Evolutionary conservation across 2,888 invertebrate genomes (phyloP), one percentile per base, ranked within the genome.

Genomic region (Heliconius aoede): DNA sequence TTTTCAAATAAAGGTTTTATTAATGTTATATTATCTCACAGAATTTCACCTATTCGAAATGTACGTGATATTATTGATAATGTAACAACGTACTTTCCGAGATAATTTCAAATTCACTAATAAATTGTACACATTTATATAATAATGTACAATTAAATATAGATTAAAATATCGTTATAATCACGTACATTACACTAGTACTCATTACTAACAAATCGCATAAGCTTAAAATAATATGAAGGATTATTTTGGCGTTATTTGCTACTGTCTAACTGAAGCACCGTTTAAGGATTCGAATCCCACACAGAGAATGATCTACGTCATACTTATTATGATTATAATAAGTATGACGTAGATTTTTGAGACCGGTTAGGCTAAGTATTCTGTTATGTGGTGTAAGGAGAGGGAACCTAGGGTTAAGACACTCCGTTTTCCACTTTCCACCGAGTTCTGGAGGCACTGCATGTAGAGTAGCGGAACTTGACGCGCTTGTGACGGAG

Each of bases 31-130:
- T 36, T 65, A 64, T 64, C 32, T 64, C 36, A 40, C 8, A 65
- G 65, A 65, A 65, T 36, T 65, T 26, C 36, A 65, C 18, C 65
- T 65, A 36, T 15, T 36, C 65, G 15, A 40, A 36, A 40, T 65
- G 24, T 24, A 36, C 36, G 65, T 65, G 65, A 24, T 36, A 24
- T 40, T 65, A 65, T 24, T 65, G 24, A 24, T 36, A 15, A 65
- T 26, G 5, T 15, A 3, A 13, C 36, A 65, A 64, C 24, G 15
- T 24, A 13, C 15, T 65, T 65, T 65, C 7, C 36, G 36, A 65
- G 65, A 65, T 15, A 24, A 65, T 40, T 65, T 65, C 15, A 65
- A 36, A 65, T 65, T 40, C 65, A 65, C 65, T 36, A 65, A 65
- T 36, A 36, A 40, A 65, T 36, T 13, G 36, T 65, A 36, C 40